Conservation (phyloP, 2,797 vertebrate species). For the Lacerta bilineata region DNA sequence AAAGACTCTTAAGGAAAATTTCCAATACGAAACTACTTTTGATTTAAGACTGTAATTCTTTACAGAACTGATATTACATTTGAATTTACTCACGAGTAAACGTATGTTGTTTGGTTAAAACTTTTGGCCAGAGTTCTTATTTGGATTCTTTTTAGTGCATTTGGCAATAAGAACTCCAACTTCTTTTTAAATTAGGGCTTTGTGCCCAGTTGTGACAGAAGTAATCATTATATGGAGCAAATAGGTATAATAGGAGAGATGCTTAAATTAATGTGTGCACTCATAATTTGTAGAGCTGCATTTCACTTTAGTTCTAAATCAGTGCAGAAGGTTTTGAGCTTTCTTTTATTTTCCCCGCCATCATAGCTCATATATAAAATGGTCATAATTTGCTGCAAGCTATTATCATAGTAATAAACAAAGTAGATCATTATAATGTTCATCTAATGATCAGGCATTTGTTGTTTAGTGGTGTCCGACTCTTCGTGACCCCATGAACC, state of each 20-base stretch:
- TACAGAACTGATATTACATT: too few relatives aligned
- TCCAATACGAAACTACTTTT: too few relatives aligned
- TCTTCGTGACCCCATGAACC: too few relatives aligned
- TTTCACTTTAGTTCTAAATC: slow-evolving; percentile 31
- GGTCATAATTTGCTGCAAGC: slow-evolving; percentile 49
- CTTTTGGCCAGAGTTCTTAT: too few relatives aligned
- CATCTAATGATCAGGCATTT: neutral
- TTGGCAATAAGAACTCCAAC: too few relatives aligned
- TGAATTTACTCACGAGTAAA: too few relatives aligned
- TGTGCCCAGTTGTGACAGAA: neutral
- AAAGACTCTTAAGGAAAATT: too few relatives aligned
- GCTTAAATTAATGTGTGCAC: neutral
- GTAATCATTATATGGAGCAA: neutral
- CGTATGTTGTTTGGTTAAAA: too few relatives aligned
- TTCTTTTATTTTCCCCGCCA: slow-evolving; percentile 37
- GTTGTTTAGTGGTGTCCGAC: too few relatives aligned
- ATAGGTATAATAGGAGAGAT: neutral
- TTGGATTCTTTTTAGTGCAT: too few relatives aligned
- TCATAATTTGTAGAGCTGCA: slow-evolving; percentile 29
- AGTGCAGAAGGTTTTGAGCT: slow-evolving; percentile 36
- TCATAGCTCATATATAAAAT: slow-evolving; percentile 46
- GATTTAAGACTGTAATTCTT: too few relatives aligned
- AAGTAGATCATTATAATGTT: slow-evolving; percentile 6
- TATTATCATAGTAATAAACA: slow-evolving; percentile 44
- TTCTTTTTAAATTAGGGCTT: neutral